A percentile compares a stretch with the other conserved stretches of the same genome.
phyloP scores from a whole-genome alignment of 2,797 vertebrate species.

The Pyrocephalus nanus region DNA sequence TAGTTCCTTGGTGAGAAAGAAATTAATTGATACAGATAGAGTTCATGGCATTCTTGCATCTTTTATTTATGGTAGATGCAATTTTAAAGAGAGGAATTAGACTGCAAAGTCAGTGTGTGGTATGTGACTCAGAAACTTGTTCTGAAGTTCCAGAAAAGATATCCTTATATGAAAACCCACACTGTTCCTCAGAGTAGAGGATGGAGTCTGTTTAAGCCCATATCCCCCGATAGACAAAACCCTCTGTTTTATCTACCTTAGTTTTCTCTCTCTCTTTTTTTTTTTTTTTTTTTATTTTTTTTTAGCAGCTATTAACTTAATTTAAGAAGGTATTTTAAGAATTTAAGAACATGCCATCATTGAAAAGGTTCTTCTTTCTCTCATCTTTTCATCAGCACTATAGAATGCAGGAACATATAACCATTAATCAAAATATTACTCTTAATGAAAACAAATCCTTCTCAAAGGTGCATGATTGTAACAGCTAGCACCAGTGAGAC shows the following conservation, averaged over 20 bases:
- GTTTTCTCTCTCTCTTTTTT: too few species aligned
- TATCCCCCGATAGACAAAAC: background rate
- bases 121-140: background rate
- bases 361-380: background rate
- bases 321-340: background rate
- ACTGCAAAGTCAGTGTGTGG: background rate
- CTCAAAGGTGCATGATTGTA: background rate
- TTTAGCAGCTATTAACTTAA: background rate
- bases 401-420: background rate
- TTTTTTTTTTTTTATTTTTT: background rate
- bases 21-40: background rate
- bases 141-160: background rate
- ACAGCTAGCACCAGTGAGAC: background rate
- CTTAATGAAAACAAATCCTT: background rate
- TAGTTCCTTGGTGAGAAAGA: conserved; percentile 42
- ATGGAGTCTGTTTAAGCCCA: background rate
- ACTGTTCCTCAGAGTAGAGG: background rate
- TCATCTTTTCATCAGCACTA: background rate
- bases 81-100: background rate
- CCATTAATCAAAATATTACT: background rate
- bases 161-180: background rate
- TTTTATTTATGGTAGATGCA: background rate
- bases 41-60: background rate
- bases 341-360: background rate
- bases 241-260: background rate